Conservation (phyloP, 2,888 invertebrate species). For the Stenotaenia linearis region DNA sequence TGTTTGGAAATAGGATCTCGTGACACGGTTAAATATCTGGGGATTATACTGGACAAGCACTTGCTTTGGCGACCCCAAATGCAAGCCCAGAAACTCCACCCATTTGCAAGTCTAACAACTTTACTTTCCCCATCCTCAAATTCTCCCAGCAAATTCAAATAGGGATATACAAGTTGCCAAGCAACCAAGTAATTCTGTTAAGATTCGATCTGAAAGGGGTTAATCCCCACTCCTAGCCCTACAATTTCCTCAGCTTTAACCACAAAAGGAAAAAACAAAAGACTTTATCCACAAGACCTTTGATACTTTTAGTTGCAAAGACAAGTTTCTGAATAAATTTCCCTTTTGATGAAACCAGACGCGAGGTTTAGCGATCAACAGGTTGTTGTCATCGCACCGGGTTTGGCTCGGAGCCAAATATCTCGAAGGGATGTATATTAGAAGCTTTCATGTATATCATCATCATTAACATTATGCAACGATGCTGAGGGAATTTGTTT, state of each 20-base stretch:
- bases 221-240: neutral
- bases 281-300: neutral
- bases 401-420: neutral
- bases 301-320: neutral
- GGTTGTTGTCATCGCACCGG: neutral
- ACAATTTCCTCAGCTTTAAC: too few relatives aligned
- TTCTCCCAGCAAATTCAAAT: neutral
- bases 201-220: neutral
- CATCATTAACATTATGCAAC: too few relatives aligned
- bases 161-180: neutral
- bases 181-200: neutral
- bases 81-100: too few relatives aligned
- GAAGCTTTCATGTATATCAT: neutral
- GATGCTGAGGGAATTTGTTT: neutral
- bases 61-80: too few relatives aligned
- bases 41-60: too few relatives aligned
- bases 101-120: neutral
- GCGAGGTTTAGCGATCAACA: neutral
- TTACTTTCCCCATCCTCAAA: neutral
- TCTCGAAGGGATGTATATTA: neutral
- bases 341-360: neutral
- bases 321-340: neutral
- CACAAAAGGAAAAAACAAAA: too few relatives aligned
- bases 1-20: too few relatives aligned
- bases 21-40: too few relatives aligned